A percentile compares a stretch with the other conserved stretches of the same genome.
Conservation (phyloP, 1,140 invertebrate genomes). For the Episyrphus balteatus region DNA sequence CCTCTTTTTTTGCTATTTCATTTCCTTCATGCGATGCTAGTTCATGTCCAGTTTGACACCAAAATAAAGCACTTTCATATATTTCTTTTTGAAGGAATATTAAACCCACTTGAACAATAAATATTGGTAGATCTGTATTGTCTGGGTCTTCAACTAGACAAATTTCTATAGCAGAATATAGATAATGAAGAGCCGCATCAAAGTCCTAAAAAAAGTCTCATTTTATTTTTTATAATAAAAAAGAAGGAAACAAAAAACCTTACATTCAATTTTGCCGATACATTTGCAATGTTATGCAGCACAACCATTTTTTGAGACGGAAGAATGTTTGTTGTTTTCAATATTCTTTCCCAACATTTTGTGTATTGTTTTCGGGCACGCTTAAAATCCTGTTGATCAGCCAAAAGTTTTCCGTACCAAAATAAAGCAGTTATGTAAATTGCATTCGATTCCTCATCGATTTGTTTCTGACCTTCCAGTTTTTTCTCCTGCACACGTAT, state of each 20-base stretch:
- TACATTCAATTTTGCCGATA: too few relatives aligned
- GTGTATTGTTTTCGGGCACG: conserved; percentile 12
- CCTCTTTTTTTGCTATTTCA: too few relatives aligned
- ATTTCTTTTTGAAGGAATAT: conserved; percentile 26
- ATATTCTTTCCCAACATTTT: too few relatives aligned
- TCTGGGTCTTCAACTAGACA: conserved; percentile 21
- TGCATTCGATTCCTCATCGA: conserved; percentile 26
- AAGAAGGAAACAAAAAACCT: too few relatives aligned
- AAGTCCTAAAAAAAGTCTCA: too few relatives aligned
- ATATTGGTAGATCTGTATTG: conserved; percentile 28
- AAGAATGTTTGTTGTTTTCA: too few relatives aligned
- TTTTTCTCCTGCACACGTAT: conserved; percentile 26
- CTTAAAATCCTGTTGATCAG: conserved; percentile 16
- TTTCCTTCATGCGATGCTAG: not conserved
- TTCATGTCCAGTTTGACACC: conserved; percentile 2
- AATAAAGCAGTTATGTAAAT: conserved; percentile 30
- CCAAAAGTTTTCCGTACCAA: conserved; percentile 32
- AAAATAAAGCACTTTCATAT: conserved; percentile 15
- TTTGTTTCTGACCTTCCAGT: conserved; percentile 18
- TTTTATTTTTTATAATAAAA: too few relatives aligned
- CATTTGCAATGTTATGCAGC: too few relatives aligned
- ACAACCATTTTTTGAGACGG: too few relatives aligned
- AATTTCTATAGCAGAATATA: conserved; percentile 25
- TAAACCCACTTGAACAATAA: conserved; percentile 25
- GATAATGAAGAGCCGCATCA: conserved; percentile 9